These are phyloP conservation scores for Ooceraea biroi DNA, from an alignment of 1,140 invertebrate species.

Conservation along the genomic window DNA sequence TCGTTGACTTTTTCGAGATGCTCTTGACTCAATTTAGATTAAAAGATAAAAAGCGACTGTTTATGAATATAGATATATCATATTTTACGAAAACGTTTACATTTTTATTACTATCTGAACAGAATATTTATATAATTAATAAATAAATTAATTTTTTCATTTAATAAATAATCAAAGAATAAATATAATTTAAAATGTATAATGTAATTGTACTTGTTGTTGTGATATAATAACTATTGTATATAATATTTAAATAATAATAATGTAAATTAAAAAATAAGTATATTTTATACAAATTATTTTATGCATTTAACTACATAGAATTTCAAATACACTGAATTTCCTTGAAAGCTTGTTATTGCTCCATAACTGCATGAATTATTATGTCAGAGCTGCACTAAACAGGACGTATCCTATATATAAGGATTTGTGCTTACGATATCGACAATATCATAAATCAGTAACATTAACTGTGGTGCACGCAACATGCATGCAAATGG, in stretches of 20 bases:
- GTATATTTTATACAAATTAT: not conserved
- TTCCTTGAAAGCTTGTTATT: not conserved
- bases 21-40: not conserved
- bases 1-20: not conserved
- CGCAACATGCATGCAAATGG: not conserved
- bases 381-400: too few relatives aligned
- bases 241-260: not conserved
- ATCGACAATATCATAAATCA: not conserved
- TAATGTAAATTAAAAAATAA: not conserved
- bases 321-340: too few relatives aligned
- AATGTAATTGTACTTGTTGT: too few relatives aligned
- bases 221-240: too few relatives aligned
- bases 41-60: not conserved
- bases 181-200: too few relatives aligned
- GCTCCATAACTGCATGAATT: not conserved
- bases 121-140: too few relatives aligned
- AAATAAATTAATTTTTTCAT: too few relatives aligned
- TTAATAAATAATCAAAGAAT: too few relatives aligned
- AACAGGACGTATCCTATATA: too few relatives aligned
- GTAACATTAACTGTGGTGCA: not conserved
- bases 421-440: not conserved
- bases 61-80: too few relatives aligned
- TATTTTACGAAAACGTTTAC: too few relatives aligned
- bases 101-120: too few relatives aligned
- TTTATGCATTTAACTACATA: not conserved